Percentiles rank a stretch among this genome's conserved stretches.
Conservation (phyloP, 2,888 invertebrate species). For the Rhagophthalmus giganteus region DNA sequence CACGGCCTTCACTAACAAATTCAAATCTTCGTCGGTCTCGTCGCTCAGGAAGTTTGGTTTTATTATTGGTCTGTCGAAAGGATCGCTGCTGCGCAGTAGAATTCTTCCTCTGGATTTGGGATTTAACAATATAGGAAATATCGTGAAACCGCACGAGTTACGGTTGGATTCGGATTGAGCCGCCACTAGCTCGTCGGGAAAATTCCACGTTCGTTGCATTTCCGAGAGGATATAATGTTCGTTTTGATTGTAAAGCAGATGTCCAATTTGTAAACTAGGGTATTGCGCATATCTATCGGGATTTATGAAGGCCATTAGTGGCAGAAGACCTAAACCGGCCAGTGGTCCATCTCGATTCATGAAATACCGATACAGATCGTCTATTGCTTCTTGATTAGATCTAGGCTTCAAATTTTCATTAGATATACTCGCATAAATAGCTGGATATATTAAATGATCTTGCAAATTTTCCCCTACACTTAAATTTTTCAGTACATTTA, state of each 20-base stretch:
- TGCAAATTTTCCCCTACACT: conserved; percentile 51
- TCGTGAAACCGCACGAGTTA: conserved; percentile 38
- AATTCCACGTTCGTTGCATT: conserved; percentile 39
- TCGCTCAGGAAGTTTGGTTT: conserved; percentile 66
- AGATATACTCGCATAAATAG: conserved; percentile 26
- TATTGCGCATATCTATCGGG: conserved; percentile 51
- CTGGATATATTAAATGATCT: conserved; percentile 47
- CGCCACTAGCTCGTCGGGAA: conserved; percentile 38
- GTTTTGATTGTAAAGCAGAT: conserved; percentile 39
- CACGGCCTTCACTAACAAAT: conserved; percentile 59
- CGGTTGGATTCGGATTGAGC: conserved; percentile 41
- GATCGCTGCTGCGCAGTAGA: conserved; percentile 57
- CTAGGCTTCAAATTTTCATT: conserved; percentile 17
- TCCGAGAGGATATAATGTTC: conserved; percentile 45
- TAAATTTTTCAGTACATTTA: conserved; percentile 40
- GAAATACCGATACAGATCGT: conserved; percentile 56
- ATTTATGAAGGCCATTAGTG: conserved; percentile 58
- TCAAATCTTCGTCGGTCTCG: conserved; percentile 55
- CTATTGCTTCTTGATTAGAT: conserved; percentile 17
- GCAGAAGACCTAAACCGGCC: conserved; percentile 49
- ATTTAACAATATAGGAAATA: conserved; percentile 51
- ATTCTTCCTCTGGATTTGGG: conserved; percentile 56
- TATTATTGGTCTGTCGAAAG: conserved; percentile 43
- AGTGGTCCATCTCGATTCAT: conserved; percentile 58
- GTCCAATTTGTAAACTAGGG: conserved; percentile 40